Conservation (phyloP, 1,140 invertebrate genomes). For the Aricia agestis region DNA sequence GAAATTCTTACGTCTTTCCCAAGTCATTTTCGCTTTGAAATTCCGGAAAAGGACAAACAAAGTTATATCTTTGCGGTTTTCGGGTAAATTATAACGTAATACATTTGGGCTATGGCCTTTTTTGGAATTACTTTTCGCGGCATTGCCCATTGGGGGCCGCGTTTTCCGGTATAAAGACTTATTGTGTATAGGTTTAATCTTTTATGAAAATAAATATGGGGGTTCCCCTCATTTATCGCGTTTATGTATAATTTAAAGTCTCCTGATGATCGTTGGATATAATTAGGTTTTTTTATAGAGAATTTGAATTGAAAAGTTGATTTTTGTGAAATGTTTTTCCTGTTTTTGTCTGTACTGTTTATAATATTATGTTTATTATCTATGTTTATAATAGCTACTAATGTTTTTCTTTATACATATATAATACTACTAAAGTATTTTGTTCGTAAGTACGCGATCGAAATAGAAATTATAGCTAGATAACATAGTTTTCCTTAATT, state of each 20-base stretch:
- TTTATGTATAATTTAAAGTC: not conserved
- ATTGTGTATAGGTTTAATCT: conserved; percentile 3
- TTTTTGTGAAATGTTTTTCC: not conserved
- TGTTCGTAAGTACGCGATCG: no score
- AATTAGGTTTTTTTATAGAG: not conserved
- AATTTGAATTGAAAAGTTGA: not conserved
- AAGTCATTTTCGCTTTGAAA: not conserved
- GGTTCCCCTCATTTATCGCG: not conserved
- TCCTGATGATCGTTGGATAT: not conserved
- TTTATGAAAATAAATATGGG: not conserved
- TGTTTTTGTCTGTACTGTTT: no score
- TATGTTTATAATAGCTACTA: no score
- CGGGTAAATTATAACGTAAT: not conserved
- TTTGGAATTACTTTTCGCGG: not conserved
- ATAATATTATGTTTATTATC: no score
- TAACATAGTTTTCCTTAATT: no score
- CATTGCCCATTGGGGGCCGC: not conserved
- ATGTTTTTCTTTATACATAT: no score
- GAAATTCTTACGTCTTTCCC: not conserved
- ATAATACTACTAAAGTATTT: no score
- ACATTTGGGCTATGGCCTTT: not conserved
- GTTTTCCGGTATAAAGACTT: not conserved
- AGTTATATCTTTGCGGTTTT: not conserved
- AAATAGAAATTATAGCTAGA: no score
- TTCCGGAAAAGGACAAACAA: not conserved